Percentiles rank a stretch among this genome's conserved stretches.
Conservation (phyloP, 1,140 invertebrate species). For the Cheumatopsyche charites region DNA sequence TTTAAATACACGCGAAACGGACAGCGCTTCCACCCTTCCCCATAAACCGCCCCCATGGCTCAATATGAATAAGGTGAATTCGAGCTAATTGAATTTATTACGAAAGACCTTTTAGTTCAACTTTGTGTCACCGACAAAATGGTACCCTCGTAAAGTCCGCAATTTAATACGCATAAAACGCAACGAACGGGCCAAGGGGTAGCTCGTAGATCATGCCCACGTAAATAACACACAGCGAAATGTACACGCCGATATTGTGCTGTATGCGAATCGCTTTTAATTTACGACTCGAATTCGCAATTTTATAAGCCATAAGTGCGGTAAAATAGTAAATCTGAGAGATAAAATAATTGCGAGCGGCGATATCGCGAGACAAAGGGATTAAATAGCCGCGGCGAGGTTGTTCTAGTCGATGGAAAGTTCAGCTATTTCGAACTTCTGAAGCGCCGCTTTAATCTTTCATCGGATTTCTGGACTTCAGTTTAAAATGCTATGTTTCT, state of each 20-base stretch:
- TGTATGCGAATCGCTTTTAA: conserved; percentile 11
- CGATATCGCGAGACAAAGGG: conserved; percentile 10
- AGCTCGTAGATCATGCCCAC: conserved; percentile 17
- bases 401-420: neutral
- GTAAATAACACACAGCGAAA: conserved; percentile 3
- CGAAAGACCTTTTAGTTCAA: conserved; percentile 22
- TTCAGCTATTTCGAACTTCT: conserved; percentile 1
- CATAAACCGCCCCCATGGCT: neutral
- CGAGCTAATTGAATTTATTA: conserved; percentile 32
- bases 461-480: neutral
- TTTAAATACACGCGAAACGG: conserved; percentile 31
- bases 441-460: neutral
- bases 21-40: neutral
- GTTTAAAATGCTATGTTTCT: neutral
- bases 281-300: neutral
- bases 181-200: neutral
- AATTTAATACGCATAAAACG: conserved; percentile 27
- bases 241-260: neutral
- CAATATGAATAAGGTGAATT: conserved; percentile 30
- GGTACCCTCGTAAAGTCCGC: conserved; percentile 27
- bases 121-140: conserved; percentile 19
- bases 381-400: neutral
- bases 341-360: conserved; percentile 17
- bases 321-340: neutral
- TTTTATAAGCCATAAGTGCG: neutral